Evolutionary conservation across 2,113 vertebrate species (phyloP), one percentile per base, ranked within the genome.

Genomic region (Protobothrops mucrosquamatus): DNA sequence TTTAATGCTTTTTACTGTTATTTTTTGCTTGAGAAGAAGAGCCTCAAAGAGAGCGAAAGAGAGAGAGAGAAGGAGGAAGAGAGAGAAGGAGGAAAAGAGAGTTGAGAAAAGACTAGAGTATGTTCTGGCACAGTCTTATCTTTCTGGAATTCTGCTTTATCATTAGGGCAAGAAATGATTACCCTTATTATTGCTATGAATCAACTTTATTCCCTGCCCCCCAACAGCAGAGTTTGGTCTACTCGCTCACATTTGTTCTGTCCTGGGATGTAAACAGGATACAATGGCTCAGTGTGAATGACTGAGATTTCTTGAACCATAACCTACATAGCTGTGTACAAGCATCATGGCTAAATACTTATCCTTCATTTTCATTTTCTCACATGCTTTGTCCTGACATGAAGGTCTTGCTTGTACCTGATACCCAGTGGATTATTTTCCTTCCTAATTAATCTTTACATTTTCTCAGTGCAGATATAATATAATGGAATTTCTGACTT

Each of bases 41-140:
- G 54, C 54, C 54, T 18, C 54, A 18, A 3, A 12, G 5, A 2
- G 29, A 14, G 12, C 6, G 61, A 14, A 11, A n/a, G 61, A n/a
- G 61, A 4, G 26, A 12, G 24, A 10, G 24, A 0, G 61, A 14
- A 29, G 6, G 29, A 6, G 12, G 2, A 1, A 5, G 61, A 1
- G 12, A 34, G 64, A 6, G 4, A 26, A 24, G 3, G 1, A 9
- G 59, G 22, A 1, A 0, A 54, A 18, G 64, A 18, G 64, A 6
- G n/a, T 74, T 74, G n/a, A 74, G 64, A 74, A 74, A 74, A 74
- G 14, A 48, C 46, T 48, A 48, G 46, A 43, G 34, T 81, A 43
- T 39, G 1, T 43, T 43, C n/a, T 74, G 6, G 6, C n/a, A 39
- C n/a, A 74, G 69, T 39, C 34, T 39, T 81, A 81, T 81, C 18